A percentile compares a stretch with the other conserved stretches of the same genome.
Conservation (phyloP, 64 coral and sea anemone genomes). For the Montipora foliosa region DNA sequence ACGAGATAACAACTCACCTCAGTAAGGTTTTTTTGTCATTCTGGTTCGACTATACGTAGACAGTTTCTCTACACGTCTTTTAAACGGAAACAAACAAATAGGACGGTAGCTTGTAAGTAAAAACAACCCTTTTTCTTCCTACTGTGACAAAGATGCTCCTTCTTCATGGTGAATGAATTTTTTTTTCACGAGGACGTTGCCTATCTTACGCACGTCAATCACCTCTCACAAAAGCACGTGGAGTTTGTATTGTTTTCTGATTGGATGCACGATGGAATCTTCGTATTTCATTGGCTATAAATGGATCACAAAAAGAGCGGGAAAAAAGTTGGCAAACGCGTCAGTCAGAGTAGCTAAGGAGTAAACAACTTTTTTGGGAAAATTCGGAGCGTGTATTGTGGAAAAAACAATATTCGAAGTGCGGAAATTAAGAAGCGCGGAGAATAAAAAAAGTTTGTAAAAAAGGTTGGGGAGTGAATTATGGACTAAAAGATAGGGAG, state of each 20-base stretch:
- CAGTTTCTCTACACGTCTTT: neutral
- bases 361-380: neutral
- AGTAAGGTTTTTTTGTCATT: neutral
- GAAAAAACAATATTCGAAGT: neutral
- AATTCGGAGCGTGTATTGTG: neutral
- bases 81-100: neutral
- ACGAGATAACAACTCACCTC: neutral
- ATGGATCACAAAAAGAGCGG: neutral
- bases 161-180: neutral
- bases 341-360: neutral
- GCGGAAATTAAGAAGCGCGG: neutral
- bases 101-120: neutral
- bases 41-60: neutral
- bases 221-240: neutral
- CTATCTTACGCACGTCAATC: neutral
- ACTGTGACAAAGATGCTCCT: neutral
- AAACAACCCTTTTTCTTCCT: neutral
- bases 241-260: neutral
- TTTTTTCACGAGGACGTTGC: neutral
- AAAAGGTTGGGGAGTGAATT: too few relatives aligned
- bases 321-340: neutral
- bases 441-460: neutral
- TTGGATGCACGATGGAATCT: neutral
- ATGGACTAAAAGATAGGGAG: neutral
- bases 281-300: neutral